Evolutionary conservation across 2,113 vertebrate species (phyloP).

Genomic region (Limnothrissa miodon): DNA sequence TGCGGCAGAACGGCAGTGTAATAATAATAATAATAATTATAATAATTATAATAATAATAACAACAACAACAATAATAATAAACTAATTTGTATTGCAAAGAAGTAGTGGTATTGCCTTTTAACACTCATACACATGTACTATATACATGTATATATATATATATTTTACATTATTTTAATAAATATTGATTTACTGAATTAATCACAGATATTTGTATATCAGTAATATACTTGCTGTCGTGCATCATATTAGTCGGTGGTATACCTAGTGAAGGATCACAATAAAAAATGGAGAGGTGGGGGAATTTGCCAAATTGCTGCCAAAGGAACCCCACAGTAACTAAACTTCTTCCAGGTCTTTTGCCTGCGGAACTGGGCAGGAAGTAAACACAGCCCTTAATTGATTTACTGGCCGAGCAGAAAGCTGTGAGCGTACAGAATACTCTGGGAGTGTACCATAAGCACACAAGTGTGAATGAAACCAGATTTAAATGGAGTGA

Average conservation of each 20-base stretch:
- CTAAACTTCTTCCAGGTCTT: slow-evolving; percentile 59
- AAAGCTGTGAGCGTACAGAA: slow-evolving; percentile 25
- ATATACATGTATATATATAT: too few relatives aligned
- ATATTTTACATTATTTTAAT: too few relatives aligned
- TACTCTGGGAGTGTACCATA: slow-evolving; percentile 40
- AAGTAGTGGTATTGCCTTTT: too few relatives aligned
- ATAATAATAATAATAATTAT: too few relatives aligned
- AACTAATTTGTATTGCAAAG: too few relatives aligned
- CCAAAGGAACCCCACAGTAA: slow-evolving; percentile 51
- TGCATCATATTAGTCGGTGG: slow-evolving; percentile 31
- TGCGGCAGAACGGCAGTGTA: not conserved
- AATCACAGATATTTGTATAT: not conserved
- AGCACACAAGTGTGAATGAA: slow-evolving; percentile 43
- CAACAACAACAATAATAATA: too few relatives aligned
- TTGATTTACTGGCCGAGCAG: slow-evolving; percentile 58
- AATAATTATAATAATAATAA: too few relatives aligned
- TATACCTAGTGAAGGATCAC: slow-evolving; percentile 61
- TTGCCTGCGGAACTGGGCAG: slow-evolving; percentile 34
- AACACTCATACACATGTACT: too few relatives aligned
- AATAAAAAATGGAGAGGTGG: slow-evolving; percentile 50
- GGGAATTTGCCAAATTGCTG: slow-evolving; percentile 52
- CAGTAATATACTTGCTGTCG: not conserved
- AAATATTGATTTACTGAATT: too few relatives aligned
- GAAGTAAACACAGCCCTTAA: slow-evolving; percentile 47
- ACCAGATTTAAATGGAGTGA: slow-evolving; percentile 39